phyloP scores from a whole-genome alignment of 2,888 invertebrate species.

The Acanthoscelides obtectus region DNA sequence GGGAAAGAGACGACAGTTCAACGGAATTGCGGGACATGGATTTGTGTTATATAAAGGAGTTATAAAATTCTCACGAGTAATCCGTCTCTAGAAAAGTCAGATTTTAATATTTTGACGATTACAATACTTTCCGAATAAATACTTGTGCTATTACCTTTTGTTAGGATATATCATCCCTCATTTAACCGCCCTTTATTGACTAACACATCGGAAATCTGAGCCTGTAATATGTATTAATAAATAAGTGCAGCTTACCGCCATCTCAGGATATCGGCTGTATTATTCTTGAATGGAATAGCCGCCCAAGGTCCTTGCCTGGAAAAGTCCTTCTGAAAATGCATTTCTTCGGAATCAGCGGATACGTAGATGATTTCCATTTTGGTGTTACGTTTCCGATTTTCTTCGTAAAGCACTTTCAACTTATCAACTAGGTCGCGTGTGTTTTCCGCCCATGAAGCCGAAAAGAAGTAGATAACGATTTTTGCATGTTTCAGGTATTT shows the following conservation, averaged over 20 bases:
- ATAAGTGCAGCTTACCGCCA: constrained; percentile 6
- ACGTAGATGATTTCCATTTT: constrained; percentile 30
- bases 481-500: constrained; percentile 20
- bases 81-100: no score
- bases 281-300: constrained; percentile 24
- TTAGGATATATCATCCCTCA: no score
- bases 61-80: no score
- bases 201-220: no score
- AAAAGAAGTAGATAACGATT: constrained; percentile 26
- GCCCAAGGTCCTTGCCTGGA: constrained; percentile 27
- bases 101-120: no score
- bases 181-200: no score
- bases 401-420: constrained; percentile 23
- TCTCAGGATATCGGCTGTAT: constrained; percentile 21
- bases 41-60: no score
- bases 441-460: constrained; percentile 21
- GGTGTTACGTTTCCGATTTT: constrained; percentile 21
- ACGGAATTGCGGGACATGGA: no score
- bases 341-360: constrained; percentile 25
- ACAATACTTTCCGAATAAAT: no score
- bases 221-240: no score
- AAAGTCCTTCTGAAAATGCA: constrained; percentile 20
- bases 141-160: no score
- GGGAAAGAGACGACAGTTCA: no score
- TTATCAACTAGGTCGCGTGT: constrained; percentile 18